Evolutionary conservation across 2,888 invertebrate species (phyloP), one percentile per base, ranked within the genome.

Genomic region (Drosophila sordidula): DNA sequence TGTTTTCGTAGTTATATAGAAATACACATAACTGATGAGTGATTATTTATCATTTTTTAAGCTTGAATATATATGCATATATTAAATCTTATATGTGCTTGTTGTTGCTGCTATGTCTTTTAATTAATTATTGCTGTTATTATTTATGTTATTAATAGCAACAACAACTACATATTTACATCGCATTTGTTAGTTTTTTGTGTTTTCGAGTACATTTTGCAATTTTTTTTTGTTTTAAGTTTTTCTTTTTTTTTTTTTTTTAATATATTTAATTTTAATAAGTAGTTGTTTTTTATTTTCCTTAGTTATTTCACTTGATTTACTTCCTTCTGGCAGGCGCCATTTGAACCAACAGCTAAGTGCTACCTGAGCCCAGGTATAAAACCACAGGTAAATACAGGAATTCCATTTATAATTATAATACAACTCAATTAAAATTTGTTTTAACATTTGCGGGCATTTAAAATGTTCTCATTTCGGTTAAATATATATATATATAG

Each of bases 91-190:
- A 75, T 75, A 67, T 76, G 80, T 63, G 55, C 52, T 45, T 64
- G 75, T 75, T 75, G 75, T 52, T 70, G 76, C 47, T 78, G 68
- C 63, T 44, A 54, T 75, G 52, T 67, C 34, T 65, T 65, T 62
- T 46, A 6, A 6, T 38, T 50, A 32, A 49, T 44, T 18, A 3
- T 42, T 32, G 44, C 49, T 51, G 50, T 16, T 50, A 34, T 44
- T 45, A 46, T 56, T 51, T 41, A 46, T 52, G 42, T 55, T 47
- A 26, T 50, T 54, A 45, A 68, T 74, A 75, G 69, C 87, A 75
- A 80, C 74, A 78, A 82, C 84, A 78, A 75, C 63, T 75, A 67
- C 75, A 77, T 89, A 87, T 90, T 83, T 90, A 90, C 89, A 90
- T 78, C 70, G 77, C 70, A 63, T 76, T 80, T 76, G 47, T 83